These are phyloP conservation scores for Pantherophis vulpinus DNA, from an alignment of 2,797 vertebrate species.

Conservation along the genomic window DNA sequence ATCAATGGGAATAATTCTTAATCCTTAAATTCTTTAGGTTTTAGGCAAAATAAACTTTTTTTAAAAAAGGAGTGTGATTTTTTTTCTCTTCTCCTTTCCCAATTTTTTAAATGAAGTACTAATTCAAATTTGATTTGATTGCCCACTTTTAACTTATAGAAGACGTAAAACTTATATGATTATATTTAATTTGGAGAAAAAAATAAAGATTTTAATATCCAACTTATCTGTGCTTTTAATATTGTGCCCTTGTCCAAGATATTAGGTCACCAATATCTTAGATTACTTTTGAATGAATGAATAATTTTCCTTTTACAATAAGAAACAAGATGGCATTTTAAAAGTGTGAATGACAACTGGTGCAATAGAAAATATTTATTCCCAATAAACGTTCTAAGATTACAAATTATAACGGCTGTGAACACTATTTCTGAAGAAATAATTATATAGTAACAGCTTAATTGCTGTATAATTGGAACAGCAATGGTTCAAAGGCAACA, in stretches of 20 bases:
- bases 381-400: not conserved
- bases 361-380: not conserved
- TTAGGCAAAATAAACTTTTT: not conserved
- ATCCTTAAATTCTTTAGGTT: not conserved
- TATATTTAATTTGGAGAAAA: constrained; percentile 22
- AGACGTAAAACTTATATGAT: constrained; percentile 8
- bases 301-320: constrained; percentile 2
- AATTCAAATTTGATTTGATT: not conserved
- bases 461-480: not conserved
- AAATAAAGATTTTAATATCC: not conserved
- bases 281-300: constrained; percentile 18
- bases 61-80: not conserved
- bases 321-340: not conserved
- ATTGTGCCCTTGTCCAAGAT: constrained; percentile 9
- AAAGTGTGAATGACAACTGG: not conserved
- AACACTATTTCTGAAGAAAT: not conserved
- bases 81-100: not conserved
- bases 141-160: not conserved
- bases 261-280: constrained; percentile 11
- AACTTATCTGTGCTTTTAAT: constrained; percentile 25
- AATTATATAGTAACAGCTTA: not conserved
- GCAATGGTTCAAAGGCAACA: not conserved
- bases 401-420: not conserved
- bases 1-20: not conserved
- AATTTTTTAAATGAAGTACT: not conserved